A percentile compares a stretch with the other conserved stretches of the same genome.
Evolutionary conservation across 2,888 invertebrate species (phyloP).

Genomic region (Plemyria rubiginata): DNA sequence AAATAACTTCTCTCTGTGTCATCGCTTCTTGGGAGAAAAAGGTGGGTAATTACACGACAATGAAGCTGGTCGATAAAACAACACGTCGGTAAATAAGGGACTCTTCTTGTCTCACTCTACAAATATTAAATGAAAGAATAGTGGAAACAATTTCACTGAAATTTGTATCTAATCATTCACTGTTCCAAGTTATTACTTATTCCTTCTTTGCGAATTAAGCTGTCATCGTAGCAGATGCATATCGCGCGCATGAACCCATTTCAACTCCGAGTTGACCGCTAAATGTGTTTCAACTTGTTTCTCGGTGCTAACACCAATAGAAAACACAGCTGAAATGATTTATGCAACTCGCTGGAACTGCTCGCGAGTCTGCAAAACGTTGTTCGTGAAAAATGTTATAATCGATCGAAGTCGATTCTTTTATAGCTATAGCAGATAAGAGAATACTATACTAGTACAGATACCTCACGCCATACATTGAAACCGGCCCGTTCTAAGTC

Average conservation of each 20-base stretch:
- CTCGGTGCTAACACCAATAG: slow-evolving; percentile 40
- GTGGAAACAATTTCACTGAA: slow-evolving; percentile 34
- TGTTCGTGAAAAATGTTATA: slow-evolving; percentile 49
- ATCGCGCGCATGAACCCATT: slow-evolving; percentile 43
- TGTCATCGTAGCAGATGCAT: slow-evolving; percentile 46
- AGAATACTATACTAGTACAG: no score
- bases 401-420: slow-evolving; percentile 48
- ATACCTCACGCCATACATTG: no score
- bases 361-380: slow-evolving; percentile 45
- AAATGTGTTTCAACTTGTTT: slow-evolving; percentile 46
- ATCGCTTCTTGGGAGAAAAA: slow-evolving; percentile 44
- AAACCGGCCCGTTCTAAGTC: no score
- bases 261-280: slow-evolving; percentile 46
- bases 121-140: slow-evolving; percentile 24
- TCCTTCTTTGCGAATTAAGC: slow-evolving; percentile 44
- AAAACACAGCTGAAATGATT: slow-evolving; percentile 49
- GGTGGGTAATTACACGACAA: slow-evolving; percentile 54
- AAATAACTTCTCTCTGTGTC: slow-evolving; percentile 65
- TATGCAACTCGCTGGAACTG: slow-evolving; percentile 43
- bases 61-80: slow-evolving; percentile 46
- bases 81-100: slow-evolving; percentile 28
- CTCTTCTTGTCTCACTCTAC: slow-evolving; percentile 22
- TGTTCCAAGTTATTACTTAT: slow-evolving; percentile 26
- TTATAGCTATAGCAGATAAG: no score
- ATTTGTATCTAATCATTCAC: slow-evolving; percentile 23